phyloP scores from a whole-genome alignment of 2,113 vertebrate species.

The Zosterops japonicus region DNA sequence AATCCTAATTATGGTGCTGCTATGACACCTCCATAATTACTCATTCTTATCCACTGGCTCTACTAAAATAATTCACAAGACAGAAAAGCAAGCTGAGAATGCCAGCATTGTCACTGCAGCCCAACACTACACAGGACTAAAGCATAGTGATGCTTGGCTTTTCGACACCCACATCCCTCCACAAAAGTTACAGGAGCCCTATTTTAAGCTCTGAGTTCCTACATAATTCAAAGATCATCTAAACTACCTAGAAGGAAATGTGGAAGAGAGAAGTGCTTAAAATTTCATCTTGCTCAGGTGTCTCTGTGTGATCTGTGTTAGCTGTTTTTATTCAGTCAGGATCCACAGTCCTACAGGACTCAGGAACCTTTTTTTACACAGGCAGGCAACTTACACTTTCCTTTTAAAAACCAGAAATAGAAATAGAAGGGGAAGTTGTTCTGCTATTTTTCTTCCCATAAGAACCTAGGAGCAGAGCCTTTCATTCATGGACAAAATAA shows the following conservation, averaged over 20 bases:
- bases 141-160: background rate
- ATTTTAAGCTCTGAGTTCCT: background rate
- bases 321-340: background rate
- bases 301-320: background rate
- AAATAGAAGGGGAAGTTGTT: background rate
- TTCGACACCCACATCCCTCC: background rate
- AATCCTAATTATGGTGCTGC: slow-evolving; percentile 66
- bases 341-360: background rate
- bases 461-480: background rate
- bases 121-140: background rate
- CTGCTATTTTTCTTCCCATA: background rate
- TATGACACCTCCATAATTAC: slow-evolving; percentile 69
- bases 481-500: slow-evolving; percentile 5
- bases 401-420: background rate
- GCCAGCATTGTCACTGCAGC: slow-evolving; percentile 6
- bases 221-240: background rate
- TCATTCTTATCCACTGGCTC: slow-evolving; percentile 63
- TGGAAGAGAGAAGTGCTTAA: background rate
- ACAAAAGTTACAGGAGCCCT: background rate
- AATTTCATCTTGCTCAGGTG: background rate
- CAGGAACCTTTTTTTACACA: background rate
- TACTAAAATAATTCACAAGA: slow-evolving; percentile 56
- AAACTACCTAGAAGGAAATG: background rate
- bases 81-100: slow-evolving; percentile 50
- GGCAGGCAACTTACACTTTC: background rate